Percentiles rank a stretch among this genome's conserved stretches.
Conservation (phyloP, 1,140 invertebrate genomes). For the Ctenoplectra terminalis region DNA sequence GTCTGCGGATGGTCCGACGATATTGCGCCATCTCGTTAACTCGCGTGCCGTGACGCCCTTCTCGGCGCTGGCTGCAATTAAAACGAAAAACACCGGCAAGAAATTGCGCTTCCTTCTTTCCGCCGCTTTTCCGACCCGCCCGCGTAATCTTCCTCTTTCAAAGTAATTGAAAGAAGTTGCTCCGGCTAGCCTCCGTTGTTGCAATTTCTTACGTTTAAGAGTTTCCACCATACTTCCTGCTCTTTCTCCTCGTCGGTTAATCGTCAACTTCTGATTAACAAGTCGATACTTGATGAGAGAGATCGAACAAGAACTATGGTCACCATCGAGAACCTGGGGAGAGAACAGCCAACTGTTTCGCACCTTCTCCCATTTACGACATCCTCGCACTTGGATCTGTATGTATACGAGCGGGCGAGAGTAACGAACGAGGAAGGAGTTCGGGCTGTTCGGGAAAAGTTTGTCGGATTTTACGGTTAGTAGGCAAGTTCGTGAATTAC, state of each 20-base stretch:
- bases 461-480: constrained; percentile 56
- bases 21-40: constrained; percentile 57
- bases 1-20: background rate
- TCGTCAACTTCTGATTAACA: background rate
- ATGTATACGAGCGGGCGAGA: constrained; percentile 13
- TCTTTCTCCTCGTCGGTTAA: background rate
- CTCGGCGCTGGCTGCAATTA: constrained; percentile 44
- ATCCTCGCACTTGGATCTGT: too few relatives aligned
- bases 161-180: constrained; percentile 48
- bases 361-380: background rate
- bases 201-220: too few relatives aligned
- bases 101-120: constrained; percentile 56
- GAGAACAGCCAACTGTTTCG: background rate
- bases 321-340: too few relatives aligned
- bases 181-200: background rate
- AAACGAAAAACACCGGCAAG: constrained; percentile 56
- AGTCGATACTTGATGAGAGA: too few relatives aligned
- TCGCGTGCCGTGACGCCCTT: background rate
- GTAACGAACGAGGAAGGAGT: constrained; percentile 50
- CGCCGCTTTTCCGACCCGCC: background rate
- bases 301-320: background rate
- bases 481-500: constrained; percentile 63
- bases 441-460: constrained; percentile 43
- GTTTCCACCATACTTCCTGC: too few relatives aligned
- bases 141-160: constrained; percentile 11